Base-by-base conservation (phyloP, 2,113 vertebrate species). In the Chloropsis hardwickii region DNA sequence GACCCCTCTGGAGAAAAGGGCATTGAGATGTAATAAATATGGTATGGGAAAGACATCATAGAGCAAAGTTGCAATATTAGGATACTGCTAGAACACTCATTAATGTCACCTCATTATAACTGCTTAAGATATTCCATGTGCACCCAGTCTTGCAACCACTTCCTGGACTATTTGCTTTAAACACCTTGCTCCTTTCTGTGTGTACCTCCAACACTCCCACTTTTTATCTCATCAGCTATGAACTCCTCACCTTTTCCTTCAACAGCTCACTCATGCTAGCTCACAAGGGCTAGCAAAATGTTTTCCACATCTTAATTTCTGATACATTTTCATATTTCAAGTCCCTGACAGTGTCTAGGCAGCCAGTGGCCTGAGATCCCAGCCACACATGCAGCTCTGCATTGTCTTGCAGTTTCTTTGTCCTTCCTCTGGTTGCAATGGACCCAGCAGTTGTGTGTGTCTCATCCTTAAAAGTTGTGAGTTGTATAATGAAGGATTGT, bases 201-300 rank as follows among this genome's bases (percentile, higher is more conserved):
- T 86, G 71, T 54, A 88, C 74, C 42, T 86, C 67, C 66, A 92
- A 39, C 74, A 88, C 71, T 86, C n/a, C 62, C 58, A 62, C 25
- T 83, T 94, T 72, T 90, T 93, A 83, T 72, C 91, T 95, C 64
- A 92, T 88, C 91, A 92, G 5, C 51, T 83, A 64, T 84, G 85
- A 97, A 92, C 91, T 93, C 60, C 51, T 94, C 86, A 94, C 80
- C 88, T 88, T 90, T 81, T 58, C 64, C 81, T 92, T 83, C 71
- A 37, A 39, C 57, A 86, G 14, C 33, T 28, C 82, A 54, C 45
- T 83, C 58, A 90, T 90, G 44, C 80, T 66, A 65, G 71, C 58
- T 93, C 71, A 33, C 67, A 80, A 73, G 62, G 54, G 81, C 82
- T 12, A 78, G 50, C 31, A 77, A 77, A 93, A 86, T 27, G 14